Evolutionary conservation across 2,113 vertebrate species (phyloP).

Genomic region (Pithys albifrons): DNA sequence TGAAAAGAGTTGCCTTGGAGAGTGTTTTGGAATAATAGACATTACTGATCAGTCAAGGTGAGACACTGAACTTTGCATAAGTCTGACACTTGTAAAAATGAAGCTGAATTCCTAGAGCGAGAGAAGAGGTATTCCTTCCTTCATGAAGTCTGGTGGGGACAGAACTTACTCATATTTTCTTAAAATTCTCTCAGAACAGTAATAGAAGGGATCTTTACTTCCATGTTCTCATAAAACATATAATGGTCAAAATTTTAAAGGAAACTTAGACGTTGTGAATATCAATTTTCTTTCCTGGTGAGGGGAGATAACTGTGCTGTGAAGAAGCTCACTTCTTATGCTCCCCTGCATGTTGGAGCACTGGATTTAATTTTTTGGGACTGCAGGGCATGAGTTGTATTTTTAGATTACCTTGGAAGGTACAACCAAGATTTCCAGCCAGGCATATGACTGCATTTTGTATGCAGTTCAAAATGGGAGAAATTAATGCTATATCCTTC

Average conservation of each 20-base stretch:
- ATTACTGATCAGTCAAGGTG: background rate
- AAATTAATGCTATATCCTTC: background rate
- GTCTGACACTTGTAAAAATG: background rate
- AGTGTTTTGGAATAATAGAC: background rate
- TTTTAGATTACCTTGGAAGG: constrained; percentile 8
- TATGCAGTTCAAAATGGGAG: background rate
- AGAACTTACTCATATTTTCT: background rate
- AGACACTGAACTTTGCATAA: background rate
- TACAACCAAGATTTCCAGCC: background rate
- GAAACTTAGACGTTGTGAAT: background rate
- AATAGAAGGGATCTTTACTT: background rate
- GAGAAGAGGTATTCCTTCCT: background rate
- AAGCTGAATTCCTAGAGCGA: background rate
- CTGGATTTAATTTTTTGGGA: background rate
- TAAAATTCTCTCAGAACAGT: background rate
- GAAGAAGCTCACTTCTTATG: background rate
- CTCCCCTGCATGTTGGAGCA: background rate
- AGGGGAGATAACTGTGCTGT: background rate
- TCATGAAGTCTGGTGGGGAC: background rate
- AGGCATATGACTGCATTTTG: background rate
- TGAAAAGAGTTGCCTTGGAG: background rate
- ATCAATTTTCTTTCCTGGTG: background rate
- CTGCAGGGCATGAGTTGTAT: background rate
- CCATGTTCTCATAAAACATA: background rate
- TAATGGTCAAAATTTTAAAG: background rate